A percentile compares a stretch with the other conserved stretches of the same genome.
Evolutionary conservation across 1,140 invertebrate species (phyloP).

Genomic region (Plutomurus gul): DNA sequence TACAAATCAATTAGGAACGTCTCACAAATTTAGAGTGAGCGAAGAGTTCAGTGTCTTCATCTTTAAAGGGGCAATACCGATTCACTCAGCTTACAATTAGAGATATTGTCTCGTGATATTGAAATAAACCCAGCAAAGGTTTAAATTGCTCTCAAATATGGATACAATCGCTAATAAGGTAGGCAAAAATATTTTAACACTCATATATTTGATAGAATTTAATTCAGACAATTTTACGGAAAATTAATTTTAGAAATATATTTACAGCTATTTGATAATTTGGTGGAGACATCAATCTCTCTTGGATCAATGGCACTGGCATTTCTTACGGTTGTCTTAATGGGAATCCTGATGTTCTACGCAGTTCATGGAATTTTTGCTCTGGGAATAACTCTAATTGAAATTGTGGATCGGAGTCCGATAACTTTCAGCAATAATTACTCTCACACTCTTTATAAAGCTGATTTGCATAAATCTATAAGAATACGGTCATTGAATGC

Average conservation of each 20-base stretch:
- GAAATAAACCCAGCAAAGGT: too few species aligned
- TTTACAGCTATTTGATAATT: neutral
- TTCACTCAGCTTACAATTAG: too few species aligned
- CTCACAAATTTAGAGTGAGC: too few species aligned
- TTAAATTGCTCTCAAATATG: too few species aligned
- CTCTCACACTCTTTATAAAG: neutral
- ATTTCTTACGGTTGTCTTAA: neutral
- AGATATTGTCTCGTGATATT: too few species aligned
- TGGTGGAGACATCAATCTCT: neutral
- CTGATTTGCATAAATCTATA: neutral
- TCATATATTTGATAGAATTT: too few species aligned
- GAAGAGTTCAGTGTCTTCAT: too few species aligned
- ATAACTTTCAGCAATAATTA: neutral
- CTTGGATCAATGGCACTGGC: neutral
- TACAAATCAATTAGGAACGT: too few species aligned
- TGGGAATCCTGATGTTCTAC: neutral
- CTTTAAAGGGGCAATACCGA: too few species aligned
- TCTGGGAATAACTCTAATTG: neutral
- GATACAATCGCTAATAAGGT: too few species aligned
- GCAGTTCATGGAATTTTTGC: neutral
- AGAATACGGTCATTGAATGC: neutral
- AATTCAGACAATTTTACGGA: too few species aligned
- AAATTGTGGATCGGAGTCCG: neutral
- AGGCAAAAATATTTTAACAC: too few species aligned
- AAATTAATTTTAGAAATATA: neutral